Evolutionary conservation across 92 coral and sea anemone genomes (phyloP).

Genomic region (Palythoa grandiflora): DNA sequence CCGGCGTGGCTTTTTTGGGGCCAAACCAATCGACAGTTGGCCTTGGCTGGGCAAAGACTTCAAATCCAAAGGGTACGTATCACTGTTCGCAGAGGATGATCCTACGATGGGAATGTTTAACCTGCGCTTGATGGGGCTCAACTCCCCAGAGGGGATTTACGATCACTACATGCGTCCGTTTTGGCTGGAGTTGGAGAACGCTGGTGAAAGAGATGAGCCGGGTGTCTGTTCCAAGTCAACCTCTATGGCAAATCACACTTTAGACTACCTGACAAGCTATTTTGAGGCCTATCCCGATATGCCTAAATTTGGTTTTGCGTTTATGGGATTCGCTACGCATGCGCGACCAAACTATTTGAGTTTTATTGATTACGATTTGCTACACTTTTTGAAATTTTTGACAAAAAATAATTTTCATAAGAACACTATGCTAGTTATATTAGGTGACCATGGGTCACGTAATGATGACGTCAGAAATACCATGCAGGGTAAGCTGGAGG

Average conservation of each 20-base stretch:
- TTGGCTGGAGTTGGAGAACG: slow-evolving; percentile 80
- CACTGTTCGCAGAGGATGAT: slow-evolving; percentile 86
- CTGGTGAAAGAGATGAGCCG: slow-evolving; percentile 72
- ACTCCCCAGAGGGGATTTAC: slow-evolving; percentile 58
- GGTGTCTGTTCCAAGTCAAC: slow-evolving; percentile 84
- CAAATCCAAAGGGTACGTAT: slow-evolving; percentile 79
- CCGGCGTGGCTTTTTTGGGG: slow-evolving; percentile 66
- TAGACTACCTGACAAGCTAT: slow-evolving; percentile 78
- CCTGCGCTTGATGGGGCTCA: slow-evolving; percentile 79
- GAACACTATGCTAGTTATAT: slow-evolving; percentile 77
- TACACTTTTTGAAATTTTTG: slow-evolving; percentile 67
- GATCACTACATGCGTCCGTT: slow-evolving; percentile 90
- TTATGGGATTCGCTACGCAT: slow-evolving; percentile 77
- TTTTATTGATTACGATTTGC: slow-evolving; percentile 78
- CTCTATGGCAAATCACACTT: slow-evolving; percentile 83
- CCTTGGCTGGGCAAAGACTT: slow-evolving; percentile 91
- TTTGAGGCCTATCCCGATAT: slow-evolving; percentile 79
- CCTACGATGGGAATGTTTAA: slow-evolving; percentile 81
- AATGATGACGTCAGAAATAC: slow-evolving; percentile 87
- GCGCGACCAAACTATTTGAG: slow-evolving; percentile 84
- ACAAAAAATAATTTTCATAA: slow-evolving; percentile 66
- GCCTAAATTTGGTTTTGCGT: slow-evolving; percentile 84
- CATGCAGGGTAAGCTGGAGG: slow-evolving; percentile 95
- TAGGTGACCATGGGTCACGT: slow-evolving; percentile 95
- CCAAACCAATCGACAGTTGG: slow-evolving; percentile 84